Percentiles rank a stretch among this genome's conserved stretches.
These are phyloP conservation scores for Neolamprologus tretocephalus DNA, from an alignment of 2,113 vertebrate species.

Conservation along the genomic window DNA sequence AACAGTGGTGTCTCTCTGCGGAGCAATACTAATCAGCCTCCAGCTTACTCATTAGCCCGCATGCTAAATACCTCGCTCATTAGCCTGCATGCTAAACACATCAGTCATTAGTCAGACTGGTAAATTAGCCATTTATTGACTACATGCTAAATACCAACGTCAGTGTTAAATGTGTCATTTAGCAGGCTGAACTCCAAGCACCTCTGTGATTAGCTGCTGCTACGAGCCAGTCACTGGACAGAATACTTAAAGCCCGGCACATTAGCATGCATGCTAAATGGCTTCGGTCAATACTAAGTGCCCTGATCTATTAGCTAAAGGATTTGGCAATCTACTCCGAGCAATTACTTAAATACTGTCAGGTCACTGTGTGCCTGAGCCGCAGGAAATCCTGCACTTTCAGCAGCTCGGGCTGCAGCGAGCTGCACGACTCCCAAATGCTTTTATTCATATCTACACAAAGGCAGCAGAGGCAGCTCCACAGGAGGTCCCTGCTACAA, in stretches of 20 bases:
- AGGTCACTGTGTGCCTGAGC: neutral
- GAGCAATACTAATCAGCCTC: slow-evolving; percentile 52
- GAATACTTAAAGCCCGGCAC: slow-evolving; percentile 2
- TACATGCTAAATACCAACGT: slow-evolving; percentile 44
- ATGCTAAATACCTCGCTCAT: slow-evolving; percentile 51
- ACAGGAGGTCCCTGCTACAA: neutral
- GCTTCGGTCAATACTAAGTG: slow-evolving; percentile 15
- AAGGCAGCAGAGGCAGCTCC: neutral
- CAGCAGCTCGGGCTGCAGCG: neutral
- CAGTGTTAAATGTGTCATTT: slow-evolving; percentile 43
- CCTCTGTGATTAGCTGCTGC: slow-evolving; percentile 30
- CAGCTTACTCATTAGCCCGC: slow-evolving; percentile 47
- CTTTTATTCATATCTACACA: neutral
- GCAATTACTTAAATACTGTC: slow-evolving; percentile 10
- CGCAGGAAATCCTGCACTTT: neutral
- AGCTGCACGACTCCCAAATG: neutral
- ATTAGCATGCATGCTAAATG: slow-evolving; percentile 30
- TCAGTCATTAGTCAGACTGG: slow-evolving; percentile 53
- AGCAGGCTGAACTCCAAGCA: slow-evolving; percentile 26
- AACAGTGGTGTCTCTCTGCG: slow-evolving; percentile 43
- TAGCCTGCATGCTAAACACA: slow-evolving; percentile 56
- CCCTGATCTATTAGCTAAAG: slow-evolving; percentile 21
- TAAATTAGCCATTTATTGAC: slow-evolving; percentile 59
- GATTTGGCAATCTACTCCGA: neutral
- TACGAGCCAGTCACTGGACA: neutral